Evolutionary conservation across 2,888 invertebrate genomes (phyloP).

Genomic region (Chaetogeoica ovagalla): DNA sequence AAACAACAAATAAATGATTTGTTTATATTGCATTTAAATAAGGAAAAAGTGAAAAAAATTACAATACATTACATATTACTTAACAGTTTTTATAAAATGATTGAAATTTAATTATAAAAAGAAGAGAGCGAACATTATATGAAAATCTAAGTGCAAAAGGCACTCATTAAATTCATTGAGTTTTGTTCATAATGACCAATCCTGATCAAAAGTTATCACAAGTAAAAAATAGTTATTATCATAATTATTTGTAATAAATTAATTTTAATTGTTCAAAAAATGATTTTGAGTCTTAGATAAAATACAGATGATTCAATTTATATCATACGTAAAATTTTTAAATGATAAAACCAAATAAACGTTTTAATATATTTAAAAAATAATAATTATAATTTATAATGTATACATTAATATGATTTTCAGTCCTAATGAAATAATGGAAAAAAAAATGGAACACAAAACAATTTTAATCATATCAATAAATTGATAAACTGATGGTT

Average conservation of each 20-base stretch:
- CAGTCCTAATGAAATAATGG: conserved; percentile 24
- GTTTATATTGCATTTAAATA: background rate
- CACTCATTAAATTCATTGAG: conserved; percentile 17
- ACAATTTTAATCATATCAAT: background rate
- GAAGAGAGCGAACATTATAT: conserved; percentile 16
- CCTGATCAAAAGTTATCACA: background rate
- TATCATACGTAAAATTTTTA: background rate
- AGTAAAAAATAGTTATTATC: conserved; percentile 2
- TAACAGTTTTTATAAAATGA: conserved; percentile 1
- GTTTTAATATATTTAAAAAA: conserved; percentile 5
- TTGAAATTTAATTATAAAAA: background rate
- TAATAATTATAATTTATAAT: conserved; percentile 11
- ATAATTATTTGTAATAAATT: background rate
- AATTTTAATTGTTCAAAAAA: background rate
- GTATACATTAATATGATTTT: conserved; percentile 21
- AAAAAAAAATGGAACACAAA: conserved; percentile 11
- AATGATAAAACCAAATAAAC: background rate
- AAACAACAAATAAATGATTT: background rate
- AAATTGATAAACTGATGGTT: background rate
- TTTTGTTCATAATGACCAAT: conserved; percentile 1
- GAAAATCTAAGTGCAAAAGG: conserved; percentile 7
- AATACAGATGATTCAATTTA: background rate
- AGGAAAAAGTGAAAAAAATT: background rate
- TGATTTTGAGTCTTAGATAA: conserved; percentile 10
- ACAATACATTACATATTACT: background rate